A percentile compares a stretch with the other conserved stretches of the same genome.
These are phyloP conservation scores for Apotomis capreana DNA, from an alignment of 2,888 invertebrate genomes.

Conservation along the genomic window DNA sequence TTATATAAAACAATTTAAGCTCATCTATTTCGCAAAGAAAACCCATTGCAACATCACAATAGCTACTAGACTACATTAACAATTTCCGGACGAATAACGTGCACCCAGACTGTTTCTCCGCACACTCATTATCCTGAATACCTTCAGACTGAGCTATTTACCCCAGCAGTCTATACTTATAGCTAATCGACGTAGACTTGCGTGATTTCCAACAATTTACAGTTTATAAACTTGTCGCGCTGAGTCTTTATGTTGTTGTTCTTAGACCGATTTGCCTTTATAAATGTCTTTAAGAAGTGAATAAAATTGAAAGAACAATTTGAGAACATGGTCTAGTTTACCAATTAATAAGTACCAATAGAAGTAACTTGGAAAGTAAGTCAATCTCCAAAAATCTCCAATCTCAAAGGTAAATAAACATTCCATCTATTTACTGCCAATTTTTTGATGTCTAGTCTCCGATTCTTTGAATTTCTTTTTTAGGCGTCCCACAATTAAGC, in stretches of 20 bases:
- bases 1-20: too few relatives aligned
- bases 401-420: too few relatives aligned
- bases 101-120: constrained; percentile 23
- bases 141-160: constrained; percentile 36
- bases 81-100: constrained; percentile 12
- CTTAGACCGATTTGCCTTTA: constrained; percentile 1
- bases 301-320: background rate
- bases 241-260: constrained; percentile 11
- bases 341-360: too few relatives aligned
- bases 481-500: too few relatives aligned
- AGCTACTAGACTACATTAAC: background rate
- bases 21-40: background rate
- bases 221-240: constrained; percentile 36
- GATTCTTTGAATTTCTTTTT: too few relatives aligned
- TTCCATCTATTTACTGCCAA: too few relatives aligned
- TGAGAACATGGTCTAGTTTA: too few relatives aligned
- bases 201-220: constrained; percentile 34
- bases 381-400: too few relatives aligned
- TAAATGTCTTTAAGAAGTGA: background rate
- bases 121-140: constrained; percentile 33
- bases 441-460: too few relatives aligned
- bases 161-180: constrained; percentile 30
- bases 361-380: too few relatives aligned
- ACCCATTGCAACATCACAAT: background rate
- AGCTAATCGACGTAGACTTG: constrained; percentile 34